Evolutionary conservation across 1,140 invertebrate species (phyloP).

Genomic region (Bursaphelenchus mucronatus): DNA sequence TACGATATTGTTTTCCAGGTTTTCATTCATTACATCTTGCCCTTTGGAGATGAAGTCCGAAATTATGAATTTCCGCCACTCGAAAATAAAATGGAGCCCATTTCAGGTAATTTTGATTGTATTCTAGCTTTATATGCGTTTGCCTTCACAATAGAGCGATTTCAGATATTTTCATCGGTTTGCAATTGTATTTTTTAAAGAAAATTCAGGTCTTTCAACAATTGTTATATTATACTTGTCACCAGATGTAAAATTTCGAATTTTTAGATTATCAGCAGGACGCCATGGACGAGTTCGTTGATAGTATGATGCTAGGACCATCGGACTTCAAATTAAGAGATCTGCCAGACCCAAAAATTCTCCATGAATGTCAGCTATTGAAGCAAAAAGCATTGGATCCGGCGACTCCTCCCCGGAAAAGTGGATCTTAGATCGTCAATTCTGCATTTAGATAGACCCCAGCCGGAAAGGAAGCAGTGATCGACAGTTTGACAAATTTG

Average conservation of each 20-base stretch:
- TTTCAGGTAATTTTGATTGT: too few relatives aligned
- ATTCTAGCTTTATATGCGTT: too few relatives aligned
- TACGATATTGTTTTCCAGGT: conserved; percentile 6
- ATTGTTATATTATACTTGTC: too few relatives aligned
- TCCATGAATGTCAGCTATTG: neutral
- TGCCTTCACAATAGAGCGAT: too few relatives aligned
- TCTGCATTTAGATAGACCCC: neutral
- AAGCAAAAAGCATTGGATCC: conserved; percentile 13
- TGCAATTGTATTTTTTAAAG: too few relatives aligned
- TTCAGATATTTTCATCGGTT: too few relatives aligned
- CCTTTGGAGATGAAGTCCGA: conserved; percentile 14
- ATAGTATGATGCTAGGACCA: conserved; percentile 10
- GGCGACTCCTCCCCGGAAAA: neutral
- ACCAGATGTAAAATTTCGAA: too few relatives aligned
- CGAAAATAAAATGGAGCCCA: neutral
- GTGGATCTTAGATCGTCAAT: neutral
- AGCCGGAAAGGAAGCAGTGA: conserved; percentile 1
- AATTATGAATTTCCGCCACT: conserved; percentile 7
- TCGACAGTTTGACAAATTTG: neutral
- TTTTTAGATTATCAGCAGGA: conserved; percentile 1
- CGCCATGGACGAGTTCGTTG: conserved; percentile 10
- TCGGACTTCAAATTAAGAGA: neutral
- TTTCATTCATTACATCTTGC: conserved; percentile 11
- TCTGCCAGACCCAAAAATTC: conserved; percentile 5
- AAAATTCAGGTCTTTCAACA: too few relatives aligned